These are phyloP conservation scores for Salpingus planirostris DNA, from an alignment of 2,888 invertebrate species.

Conservation along the genomic window DNA sequence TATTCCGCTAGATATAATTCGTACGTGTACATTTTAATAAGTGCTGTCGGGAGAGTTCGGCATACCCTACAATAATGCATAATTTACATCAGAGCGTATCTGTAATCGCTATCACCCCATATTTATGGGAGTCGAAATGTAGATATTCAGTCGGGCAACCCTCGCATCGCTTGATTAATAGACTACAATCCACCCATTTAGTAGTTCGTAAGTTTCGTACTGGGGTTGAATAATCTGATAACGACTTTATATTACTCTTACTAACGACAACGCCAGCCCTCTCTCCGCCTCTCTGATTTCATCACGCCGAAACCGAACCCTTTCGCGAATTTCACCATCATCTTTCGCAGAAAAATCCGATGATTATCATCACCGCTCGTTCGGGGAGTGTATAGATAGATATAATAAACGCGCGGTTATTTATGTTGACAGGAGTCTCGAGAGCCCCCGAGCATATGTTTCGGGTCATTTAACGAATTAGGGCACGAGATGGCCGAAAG, in stretches of 20 bases:
- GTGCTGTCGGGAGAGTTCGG: constrained; percentile 23
- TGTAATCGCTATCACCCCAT: constrained; percentile 28
- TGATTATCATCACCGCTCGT: too few species aligned
- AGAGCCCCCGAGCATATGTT: constrained; percentile 34
- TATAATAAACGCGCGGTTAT: too few species aligned
- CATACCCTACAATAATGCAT: constrained; percentile 26
- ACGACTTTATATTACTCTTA: constrained; percentile 31
- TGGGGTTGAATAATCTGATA: constrained; percentile 36
- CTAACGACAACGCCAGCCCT: constrained; percentile 19
- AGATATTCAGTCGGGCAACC: constrained; percentile 27
- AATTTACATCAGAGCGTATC: constrained; percentile 27
- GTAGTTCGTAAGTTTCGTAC: constrained; percentile 34
- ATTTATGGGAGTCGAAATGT: constrained; percentile 30
- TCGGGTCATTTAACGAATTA: constrained; percentile 43
- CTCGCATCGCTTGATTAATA: constrained; percentile 33
- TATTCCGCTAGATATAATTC: too few species aligned
- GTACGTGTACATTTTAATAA: too few species aligned
- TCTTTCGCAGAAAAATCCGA: too few species aligned
- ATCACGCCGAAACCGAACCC: not conserved
- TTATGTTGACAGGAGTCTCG: constrained; percentile 1
- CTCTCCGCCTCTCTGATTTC: too few species aligned
- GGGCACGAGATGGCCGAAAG: constrained; percentile 30
- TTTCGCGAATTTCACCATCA: too few species aligned
- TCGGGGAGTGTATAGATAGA: too few species aligned
- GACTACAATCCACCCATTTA: constrained; percentile 36